Base-by-base conservation (phyloP, 2,113 vertebrate species). In the Indicator maculatus region DNA sequence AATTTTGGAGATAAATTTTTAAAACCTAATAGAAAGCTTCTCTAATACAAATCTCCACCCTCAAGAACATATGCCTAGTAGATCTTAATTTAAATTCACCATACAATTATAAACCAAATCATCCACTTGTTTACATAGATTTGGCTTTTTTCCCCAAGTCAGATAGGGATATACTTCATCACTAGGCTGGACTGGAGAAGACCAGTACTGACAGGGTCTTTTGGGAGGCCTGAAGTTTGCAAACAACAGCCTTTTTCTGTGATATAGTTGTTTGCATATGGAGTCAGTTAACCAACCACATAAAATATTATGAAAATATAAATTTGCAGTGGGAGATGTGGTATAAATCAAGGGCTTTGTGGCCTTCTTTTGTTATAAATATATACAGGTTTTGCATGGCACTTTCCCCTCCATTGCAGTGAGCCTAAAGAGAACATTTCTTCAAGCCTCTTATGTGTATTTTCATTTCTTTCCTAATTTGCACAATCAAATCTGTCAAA, bases 391-490 rank as follows among this genome's bases (percentile, higher is more conserved):
- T 89, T 81, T 76, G n/a, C 31, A 26, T 33, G 61, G 64, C 11
- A 20, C 27, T 56, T 76, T 73, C 41, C 69, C 23, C 21, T 31
- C 23, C 27, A 11, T 59, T 89, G 33, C 52, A 81, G 18, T 64
- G 28, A 83, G 23, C 58, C 56, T 52, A 60, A 28, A 71, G 52
- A 91, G 89, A 87, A 93, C 69, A 74, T 85, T 88, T 91, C 78
- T 89, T 90, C 47, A 61, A 90, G 17, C 19, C 10, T 67, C 50
- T 88, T 41, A 33, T 27, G 7, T 86, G 36, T 88, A 81, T 91
- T 91, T 93, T 80, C 1, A 65, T 93, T 93, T 89, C 36, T 89
- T 74, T 86, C 78, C 60, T 91, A 77, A 78, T 93, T 78, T 59
- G 11, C 74, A 75, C n/a, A 65, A 70, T 94, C 21, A 86, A 90